A percentile compares a stretch with the other conserved stretches of the same genome.
phyloP scores from a whole-genome alignment of 2,113 vertebrate genomes.

The Macrotis lagotis region DNA sequence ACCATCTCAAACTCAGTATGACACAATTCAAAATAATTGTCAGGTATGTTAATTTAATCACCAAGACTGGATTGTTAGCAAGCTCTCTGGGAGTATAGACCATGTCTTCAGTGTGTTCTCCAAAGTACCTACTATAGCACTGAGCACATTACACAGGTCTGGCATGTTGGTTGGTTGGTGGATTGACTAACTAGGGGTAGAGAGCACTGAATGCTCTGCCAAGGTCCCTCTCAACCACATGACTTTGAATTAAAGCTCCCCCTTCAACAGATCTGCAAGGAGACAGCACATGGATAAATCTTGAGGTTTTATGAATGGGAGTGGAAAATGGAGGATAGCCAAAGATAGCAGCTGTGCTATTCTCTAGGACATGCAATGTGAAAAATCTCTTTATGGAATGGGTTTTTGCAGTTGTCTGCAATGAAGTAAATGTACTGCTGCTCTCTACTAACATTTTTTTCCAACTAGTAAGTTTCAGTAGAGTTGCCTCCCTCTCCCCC shows the following conservation, averaged over 20 bases:
- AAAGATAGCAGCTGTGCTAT: conserved; percentile 70
- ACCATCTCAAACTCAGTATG: not conserved
- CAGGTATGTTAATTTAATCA: not conserved
- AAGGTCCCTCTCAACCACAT: conserved; percentile 2
- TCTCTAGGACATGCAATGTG: conserved; percentile 54
- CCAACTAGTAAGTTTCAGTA: not conserved
- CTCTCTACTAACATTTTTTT: not conserved
- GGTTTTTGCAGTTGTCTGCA: conserved; percentile 55
- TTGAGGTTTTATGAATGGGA: conserved; percentile 73
- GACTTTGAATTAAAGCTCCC: conserved; percentile 1
- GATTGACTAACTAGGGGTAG: not conserved
- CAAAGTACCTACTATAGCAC: not conserved
- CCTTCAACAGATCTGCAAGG: not conserved
- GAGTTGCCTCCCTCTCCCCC: not conserved
- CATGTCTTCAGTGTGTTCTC: not conserved
- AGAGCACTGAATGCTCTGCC: not conserved
- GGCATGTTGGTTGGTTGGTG: not conserved
- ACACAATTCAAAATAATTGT: not conserved
- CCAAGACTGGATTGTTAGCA: not conserved
- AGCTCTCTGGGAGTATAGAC: not conserved
- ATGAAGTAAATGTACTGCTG: conserved; percentile 22
- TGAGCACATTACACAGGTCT: not conserved
- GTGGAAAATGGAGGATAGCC: conserved; percentile 67
- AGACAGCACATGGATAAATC: conserved; percentile 43
- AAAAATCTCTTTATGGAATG: conserved; percentile 57